Conservation (phyloP, 1,140 invertebrate species). For the Popillia japonica region DNA sequence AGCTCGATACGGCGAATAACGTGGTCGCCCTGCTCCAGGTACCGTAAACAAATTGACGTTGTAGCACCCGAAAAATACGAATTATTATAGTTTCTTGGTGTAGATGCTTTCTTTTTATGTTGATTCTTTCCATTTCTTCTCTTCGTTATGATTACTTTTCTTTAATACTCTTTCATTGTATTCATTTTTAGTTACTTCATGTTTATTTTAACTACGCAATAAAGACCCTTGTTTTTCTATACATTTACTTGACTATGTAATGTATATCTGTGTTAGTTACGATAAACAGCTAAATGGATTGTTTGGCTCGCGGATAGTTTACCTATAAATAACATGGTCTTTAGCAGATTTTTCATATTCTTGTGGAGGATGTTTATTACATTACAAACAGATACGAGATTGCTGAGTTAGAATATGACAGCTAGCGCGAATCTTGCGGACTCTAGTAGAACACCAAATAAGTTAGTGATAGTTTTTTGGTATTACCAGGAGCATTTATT, state of each 20-base stretch:
- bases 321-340: too few relatives aligned
- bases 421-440: too few relatives aligned
- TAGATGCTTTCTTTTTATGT: conserved; percentile 16
- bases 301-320: too few relatives aligned
- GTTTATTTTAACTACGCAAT: background rate
- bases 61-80: conserved; percentile 3
- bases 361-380: too few relatives aligned
- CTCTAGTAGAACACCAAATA: too few relatives aligned
- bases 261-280: too few relatives aligned
- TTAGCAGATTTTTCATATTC: too few relatives aligned
- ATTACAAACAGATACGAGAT: too few relatives aligned
- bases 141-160: background rate
- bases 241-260: background rate
- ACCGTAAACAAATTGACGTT: conserved; percentile 45
- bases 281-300: too few relatives aligned
- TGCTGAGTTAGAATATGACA: too few relatives aligned
- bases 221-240: background rate
- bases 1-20: conserved; percentile 69
- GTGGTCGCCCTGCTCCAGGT: conserved; percentile 73
- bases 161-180: background rate
- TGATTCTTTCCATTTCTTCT: background rate
- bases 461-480: too few relatives aligned
- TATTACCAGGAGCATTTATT: too few relatives aligned
- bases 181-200: background rate
- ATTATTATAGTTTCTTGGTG: conserved; percentile 8